Evolutionary conservation across 2,797 vertebrate species (phyloP).

Genomic region (Naso thynnoides): DNA sequence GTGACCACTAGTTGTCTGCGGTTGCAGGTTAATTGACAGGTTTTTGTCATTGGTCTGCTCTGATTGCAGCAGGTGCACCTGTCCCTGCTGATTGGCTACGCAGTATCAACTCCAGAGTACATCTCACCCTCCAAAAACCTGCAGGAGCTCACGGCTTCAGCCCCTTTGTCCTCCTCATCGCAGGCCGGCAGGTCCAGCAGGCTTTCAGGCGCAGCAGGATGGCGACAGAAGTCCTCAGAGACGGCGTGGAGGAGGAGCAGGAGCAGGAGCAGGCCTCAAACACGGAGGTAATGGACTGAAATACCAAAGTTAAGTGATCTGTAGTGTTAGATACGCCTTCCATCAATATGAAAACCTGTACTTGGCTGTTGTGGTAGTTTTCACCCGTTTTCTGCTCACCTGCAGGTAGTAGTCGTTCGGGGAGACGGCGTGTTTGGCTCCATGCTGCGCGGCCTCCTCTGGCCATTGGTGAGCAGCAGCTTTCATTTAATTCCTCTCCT

Average conservation of each 20-base stretch:
- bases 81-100: slow-evolving; percentile 69
- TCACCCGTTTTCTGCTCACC: background rate
- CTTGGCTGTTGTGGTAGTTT: background rate
- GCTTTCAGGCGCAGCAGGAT: slow-evolving; percentile 59
- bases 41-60: slow-evolving; percentile 41
- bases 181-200: slow-evolving; percentile 3
- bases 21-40: slow-evolving; percentile 61
- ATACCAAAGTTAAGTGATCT: background rate
- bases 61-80: slow-evolving; percentile 57
- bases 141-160: fast-evolving
- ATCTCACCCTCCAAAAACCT: slow-evolving; percentile 27
- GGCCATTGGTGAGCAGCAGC: slow-evolving; percentile 76
- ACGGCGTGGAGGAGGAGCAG: slow-evolving; percentile 32
- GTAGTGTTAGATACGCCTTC: too few species aligned
- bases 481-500: fast-evolving
- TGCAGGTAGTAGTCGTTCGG: slow-evolving; percentile 66
- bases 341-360: fast-evolving
- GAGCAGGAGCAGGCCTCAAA: slow-evolving; percentile 28
- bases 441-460: slow-evolving; percentile 76
- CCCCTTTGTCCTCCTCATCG: too few species aligned
- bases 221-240: slow-evolving; percentile 46
- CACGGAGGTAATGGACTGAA: slow-evolving; percentile 52
- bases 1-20: background rate
- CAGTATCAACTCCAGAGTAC: slow-evolving; percentile 7
- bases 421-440: slow-evolving; percentile 62